Evolutionary conservation across 2,797 vertebrate species (phyloP).

Genomic region (Pipistrellus kuhlii): DNA sequence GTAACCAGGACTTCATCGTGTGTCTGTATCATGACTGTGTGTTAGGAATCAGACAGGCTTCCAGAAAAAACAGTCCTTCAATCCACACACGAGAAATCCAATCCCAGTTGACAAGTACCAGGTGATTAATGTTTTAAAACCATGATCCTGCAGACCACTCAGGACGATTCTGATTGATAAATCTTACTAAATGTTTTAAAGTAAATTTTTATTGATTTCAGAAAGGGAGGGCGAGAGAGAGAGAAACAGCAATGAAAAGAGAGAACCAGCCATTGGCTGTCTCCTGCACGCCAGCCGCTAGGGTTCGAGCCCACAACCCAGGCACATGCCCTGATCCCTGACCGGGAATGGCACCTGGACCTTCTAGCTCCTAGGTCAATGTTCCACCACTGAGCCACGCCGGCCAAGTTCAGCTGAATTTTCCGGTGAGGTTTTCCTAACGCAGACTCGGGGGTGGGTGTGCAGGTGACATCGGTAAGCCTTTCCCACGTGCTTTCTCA

Average conservation of each 20-base stretch:
- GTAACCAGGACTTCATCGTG: conserved; percentile 13
- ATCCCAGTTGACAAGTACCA: neutral
- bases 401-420: neutral
- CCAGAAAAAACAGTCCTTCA: neutral
- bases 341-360: too few species aligned
- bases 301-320: too few species aligned
- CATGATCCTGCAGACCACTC: neutral
- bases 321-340: too few species aligned
- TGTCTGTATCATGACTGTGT: neutral
- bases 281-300: too few species aligned
- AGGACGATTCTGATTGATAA: conserved; percentile 7
- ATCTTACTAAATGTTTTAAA: neutral
- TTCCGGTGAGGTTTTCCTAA: conserved; percentile 14
- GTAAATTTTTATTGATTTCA: too few species aligned
- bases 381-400: too few species aligned
- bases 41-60: conserved; percentile 14
- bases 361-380: too few species aligned
- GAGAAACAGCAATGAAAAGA: too few species aligned
- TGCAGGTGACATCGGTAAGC: neutral
- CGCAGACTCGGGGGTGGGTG: neutral
- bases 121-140: neutral
- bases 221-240: too few species aligned
- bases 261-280: too few species aligned
- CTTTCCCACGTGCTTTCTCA: neutral
- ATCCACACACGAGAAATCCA: conserved; percentile 9